A percentile compares a stretch with the other conserved stretches of the same genome.
These are phyloP conservation scores for Leptopilina boulardi DNA, from an alignment of 1,140 invertebrate species.

Conservation along the genomic window DNA sequence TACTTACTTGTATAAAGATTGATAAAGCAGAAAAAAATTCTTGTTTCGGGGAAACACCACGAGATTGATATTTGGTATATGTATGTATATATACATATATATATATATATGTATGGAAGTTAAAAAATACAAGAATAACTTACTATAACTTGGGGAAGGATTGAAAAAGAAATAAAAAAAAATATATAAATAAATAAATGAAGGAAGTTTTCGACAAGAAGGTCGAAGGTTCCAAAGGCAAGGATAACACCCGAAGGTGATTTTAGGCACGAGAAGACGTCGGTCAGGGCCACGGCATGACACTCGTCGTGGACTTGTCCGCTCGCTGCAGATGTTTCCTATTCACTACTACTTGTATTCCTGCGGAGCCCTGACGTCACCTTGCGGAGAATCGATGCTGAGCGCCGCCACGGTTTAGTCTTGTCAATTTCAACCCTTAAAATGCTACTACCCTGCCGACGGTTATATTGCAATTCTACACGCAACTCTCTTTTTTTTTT, in stretches of 20 bases:
- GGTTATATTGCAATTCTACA: constrained; percentile 34
- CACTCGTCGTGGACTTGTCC: constrained; percentile 45
- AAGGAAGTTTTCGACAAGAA: constrained; percentile 7
- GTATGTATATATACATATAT: too few species aligned
- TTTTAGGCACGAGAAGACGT: constrained; percentile 45
- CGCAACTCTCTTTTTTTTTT: constrained; percentile 41
- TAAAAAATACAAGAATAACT: not conserved
- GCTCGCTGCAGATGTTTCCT: constrained; percentile 51
- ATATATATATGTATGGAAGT: too few species aligned
- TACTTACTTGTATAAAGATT: constrained; percentile 24
- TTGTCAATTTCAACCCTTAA: constrained; percentile 50
- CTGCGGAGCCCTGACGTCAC: constrained; percentile 61
- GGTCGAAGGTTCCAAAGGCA: constrained; percentile 46
- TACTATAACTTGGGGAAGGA: not conserved
- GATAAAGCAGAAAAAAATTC: constrained; percentile 3
- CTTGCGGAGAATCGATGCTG: constrained; percentile 61
- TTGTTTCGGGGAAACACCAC: not conserved
- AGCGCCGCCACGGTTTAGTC: constrained; percentile 50
- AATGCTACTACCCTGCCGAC: constrained; percentile 44
- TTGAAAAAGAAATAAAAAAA: not conserved
- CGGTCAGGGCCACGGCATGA: constrained; percentile 63
- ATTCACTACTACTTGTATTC: constrained; percentile 56
- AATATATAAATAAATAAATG: too few species aligned
- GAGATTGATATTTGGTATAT: not conserved
- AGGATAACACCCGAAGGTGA: constrained; percentile 50